Evolutionary conservation across 2,113 vertebrate genomes (phyloP), one percentile per base, ranked within the genome.

Genomic region (Synchiropus splendidus): DNA sequence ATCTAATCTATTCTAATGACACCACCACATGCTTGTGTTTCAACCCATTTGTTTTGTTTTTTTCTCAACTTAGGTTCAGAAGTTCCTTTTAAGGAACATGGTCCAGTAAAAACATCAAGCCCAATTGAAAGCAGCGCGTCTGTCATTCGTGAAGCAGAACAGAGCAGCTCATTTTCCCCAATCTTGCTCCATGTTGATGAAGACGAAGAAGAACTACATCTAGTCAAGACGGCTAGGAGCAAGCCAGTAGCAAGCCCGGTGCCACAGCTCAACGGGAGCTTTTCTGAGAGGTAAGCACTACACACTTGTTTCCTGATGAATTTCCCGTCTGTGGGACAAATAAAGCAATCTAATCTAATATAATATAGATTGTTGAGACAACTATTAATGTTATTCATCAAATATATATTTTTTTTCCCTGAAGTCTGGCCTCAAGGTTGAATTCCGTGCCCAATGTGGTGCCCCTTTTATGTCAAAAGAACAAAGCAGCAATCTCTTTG

Each of bases 81-180:
- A 6, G 12, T 39, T 12, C 50, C 46, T 1, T 69, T 77, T 16
- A 43, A 70, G 64, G 42, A 12, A 0, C 55, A 60, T 2, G 37
- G 15, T 13, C 75, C 80, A 14, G 39, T 79, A 12, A 78, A 73
- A 43, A 85, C 81, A 0, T 86, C 83, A 33, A 85, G 81, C 31
- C 83, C 83, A 3, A 67, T 77, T 40, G 58, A 66, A 17, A 18
- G 18, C 11, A 62, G 30, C 11, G 2, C 9, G 8, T 42, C 10
- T 31, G 48, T 6, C 2, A 17, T 37, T 14, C 11, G 10, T 5
- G 2, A 9, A 27, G 3, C 10, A 31, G 16, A 49, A 27, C 21
- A 54, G 31, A n/a, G 38, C 4, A 5, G 6, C 5, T 16, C 14
- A 35, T 51, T 55, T 6, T 72, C 73, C 8, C 72, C 75, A 2